Conservation (phyloP, 2,797 vertebrate species). For the Acanthiza pusilla region DNA sequence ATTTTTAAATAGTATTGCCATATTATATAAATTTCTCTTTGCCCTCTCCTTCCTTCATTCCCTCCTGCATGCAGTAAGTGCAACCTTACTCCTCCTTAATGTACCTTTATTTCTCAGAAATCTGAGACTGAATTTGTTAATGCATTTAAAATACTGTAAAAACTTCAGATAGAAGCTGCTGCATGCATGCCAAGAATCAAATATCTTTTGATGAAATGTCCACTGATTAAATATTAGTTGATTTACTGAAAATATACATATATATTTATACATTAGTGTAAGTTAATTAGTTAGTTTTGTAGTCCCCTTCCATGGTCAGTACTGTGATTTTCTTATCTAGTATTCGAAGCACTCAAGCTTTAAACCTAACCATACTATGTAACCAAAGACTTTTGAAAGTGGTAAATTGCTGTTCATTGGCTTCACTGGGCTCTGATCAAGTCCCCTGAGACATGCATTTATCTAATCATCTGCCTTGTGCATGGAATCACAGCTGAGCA, state of each 20-base stretch:
- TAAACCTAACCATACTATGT: background rate
- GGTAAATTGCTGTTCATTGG: background rate
- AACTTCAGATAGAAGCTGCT: background rate
- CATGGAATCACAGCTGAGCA: background rate
- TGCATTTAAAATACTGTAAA: background rate
- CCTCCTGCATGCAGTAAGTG: background rate
- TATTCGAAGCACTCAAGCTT: background rate
- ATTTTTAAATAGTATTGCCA: background rate
- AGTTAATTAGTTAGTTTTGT: background rate
- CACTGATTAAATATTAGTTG: background rate
- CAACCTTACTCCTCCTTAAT: background rate
- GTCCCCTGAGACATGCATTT: background rate
- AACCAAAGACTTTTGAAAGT: background rate
- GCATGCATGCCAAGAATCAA: background rate
- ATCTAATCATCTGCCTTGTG: background rate
- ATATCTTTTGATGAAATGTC: background rate
- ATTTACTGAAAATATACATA: background rate
- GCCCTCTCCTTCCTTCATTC: background rate
- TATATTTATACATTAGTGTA: too few relatives aligned
- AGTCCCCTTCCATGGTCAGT: background rate
- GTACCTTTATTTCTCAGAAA: background rate
- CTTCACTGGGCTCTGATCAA: background rate
- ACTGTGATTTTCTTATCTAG: background rate
- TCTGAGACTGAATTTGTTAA: background rate
- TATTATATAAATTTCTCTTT: background rate